Conservation (phyloP, 2,888 invertebrate species). For the Sepiola atlantica region DNA sequence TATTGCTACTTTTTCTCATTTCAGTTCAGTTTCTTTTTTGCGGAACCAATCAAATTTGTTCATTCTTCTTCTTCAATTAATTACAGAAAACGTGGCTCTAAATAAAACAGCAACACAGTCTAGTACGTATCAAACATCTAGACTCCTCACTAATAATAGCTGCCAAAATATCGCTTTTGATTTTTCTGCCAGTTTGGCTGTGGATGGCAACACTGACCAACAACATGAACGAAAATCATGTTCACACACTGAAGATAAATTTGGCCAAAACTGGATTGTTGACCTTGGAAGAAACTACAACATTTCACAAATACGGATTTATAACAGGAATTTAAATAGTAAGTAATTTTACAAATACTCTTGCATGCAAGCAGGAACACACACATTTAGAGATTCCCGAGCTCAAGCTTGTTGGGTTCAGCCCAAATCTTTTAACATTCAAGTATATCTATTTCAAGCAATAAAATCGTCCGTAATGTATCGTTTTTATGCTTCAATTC, state of each 20-base stretch:
- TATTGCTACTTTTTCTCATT: too few species aligned
- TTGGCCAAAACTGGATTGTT: neutral
- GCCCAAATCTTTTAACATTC: too few species aligned
- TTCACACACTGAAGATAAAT: accelerated
- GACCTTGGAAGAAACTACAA: neutral
- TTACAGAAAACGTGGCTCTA: neutral
- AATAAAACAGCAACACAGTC: neutral
- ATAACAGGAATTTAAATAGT: neutral
- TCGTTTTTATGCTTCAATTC: too few species aligned
- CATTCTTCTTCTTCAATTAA: neutral
- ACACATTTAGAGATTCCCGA: too few species aligned
- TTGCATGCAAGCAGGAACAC: too few species aligned
- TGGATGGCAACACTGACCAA: neutral
- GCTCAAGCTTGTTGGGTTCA: too few species aligned
- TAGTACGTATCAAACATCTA: neutral
- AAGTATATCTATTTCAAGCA: too few species aligned
- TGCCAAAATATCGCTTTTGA: neutral
- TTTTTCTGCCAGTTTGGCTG: neutral
- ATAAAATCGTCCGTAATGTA: too few species aligned
- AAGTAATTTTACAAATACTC: neutral
- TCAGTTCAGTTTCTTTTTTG: too few species aligned
- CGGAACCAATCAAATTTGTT: too few species aligned
- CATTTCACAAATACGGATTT: neutral
- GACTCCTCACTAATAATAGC: neutral
- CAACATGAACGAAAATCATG: neutral